Evolutionary conservation across 2,797 vertebrate species (phyloP), one percentile per base, ranked within the genome.

Genomic region (Psittacula derbiana): DNA sequence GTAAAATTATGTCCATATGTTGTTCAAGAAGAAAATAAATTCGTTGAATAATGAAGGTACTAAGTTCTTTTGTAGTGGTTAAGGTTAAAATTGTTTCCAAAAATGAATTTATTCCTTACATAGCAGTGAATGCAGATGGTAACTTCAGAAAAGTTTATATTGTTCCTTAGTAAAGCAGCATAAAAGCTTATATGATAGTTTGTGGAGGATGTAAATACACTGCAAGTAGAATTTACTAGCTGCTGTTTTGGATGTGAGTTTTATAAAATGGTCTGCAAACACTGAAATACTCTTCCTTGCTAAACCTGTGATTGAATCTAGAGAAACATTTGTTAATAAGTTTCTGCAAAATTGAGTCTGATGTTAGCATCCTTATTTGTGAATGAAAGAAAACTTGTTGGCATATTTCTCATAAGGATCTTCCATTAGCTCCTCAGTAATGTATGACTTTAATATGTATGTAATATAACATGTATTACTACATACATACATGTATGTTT

Each of bases 1-100:
- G 0, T 3, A 44, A 67, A 73, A 66, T 15, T 0, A 31, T 61
- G 36, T 12, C 21, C 1, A 1, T 65, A 10, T 87, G 14, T 61
- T 62, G 28, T 38, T 72, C 21, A 49, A 61, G 71, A 90, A 49
- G 11, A 44, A 70, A n/a, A 17, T 49, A 30, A 19, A 12, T 55
- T 44, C 2, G 67, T 75, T 86, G 12, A 16, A n/a, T 60, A 61
- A 52, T 69, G 13, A 47, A 49, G 16, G 2, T 78, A 5, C 71
- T 66, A 74, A 66, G 12, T 80, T 80, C 15, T 80, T 83, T 73
- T n/a, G 5, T 80, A 19, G 18, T 74, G 19, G 8, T 52, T 71
- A 27, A 67, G n/a, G 17, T 78, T 78, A 76, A 55, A n/a, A 65
- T 13, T 55, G 15, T 90, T 93, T 92, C 25, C 27, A 47, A 61